A percentile compares a stretch with the other conserved stretches of the same genome.
phyloP scores from a whole-genome alignment of 2,113 vertebrate species.

The Pica pica region DNA sequence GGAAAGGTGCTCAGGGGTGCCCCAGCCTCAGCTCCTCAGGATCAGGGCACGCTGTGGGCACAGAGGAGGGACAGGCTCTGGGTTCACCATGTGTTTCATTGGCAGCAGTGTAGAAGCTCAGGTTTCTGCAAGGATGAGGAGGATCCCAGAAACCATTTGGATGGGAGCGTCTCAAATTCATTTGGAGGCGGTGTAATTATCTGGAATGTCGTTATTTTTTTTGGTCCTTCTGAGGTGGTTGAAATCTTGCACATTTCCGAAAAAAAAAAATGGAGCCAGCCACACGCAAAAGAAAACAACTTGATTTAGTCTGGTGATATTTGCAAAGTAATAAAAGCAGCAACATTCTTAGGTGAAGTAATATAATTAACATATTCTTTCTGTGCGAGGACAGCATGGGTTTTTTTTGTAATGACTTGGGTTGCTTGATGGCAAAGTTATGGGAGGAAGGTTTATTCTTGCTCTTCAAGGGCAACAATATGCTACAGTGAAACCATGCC shows the following conservation, averaged over 20 bases:
- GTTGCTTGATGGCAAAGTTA: background rate
- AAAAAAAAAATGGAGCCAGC: background rate
- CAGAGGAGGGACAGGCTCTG: background rate
- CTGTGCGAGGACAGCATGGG: background rate
- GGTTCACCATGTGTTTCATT: background rate
- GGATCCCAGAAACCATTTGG: background rate
- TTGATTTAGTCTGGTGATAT: background rate
- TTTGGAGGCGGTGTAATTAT: background rate
- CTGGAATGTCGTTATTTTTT: background rate
- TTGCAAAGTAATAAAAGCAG: background rate
- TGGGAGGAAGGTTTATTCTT: background rate
- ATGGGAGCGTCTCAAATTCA: background rate
- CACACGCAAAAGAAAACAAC: background rate
- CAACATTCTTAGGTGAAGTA: background rate
- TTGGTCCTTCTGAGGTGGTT: background rate
- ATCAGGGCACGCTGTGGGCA: background rate
- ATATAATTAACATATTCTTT: background rate
- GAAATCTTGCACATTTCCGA: background rate
- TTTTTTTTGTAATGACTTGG: background rate
- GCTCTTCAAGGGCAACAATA: background rate
- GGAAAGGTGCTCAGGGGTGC: background rate
- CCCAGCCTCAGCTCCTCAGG: background rate
- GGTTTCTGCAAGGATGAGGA: background rate
- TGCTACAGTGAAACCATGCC: background rate
- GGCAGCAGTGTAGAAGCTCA: background rate